Percentiles rank a stretch among this genome's conserved stretches.
Conservation (phyloP, 2,888 invertebrate genomes). For the Himalopsyche japonica region DNA sequence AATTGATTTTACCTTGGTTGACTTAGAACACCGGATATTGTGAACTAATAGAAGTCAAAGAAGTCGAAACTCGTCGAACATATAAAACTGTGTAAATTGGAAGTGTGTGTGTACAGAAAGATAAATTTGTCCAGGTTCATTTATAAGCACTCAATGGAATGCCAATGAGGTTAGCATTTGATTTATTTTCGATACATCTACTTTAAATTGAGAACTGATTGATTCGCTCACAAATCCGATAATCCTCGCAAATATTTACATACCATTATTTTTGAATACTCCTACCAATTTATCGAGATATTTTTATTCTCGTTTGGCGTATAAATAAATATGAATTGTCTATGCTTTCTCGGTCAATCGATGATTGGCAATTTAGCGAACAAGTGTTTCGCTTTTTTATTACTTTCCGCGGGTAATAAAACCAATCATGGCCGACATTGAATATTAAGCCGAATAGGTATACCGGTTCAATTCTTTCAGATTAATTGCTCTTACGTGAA, state of each 20-base stretch:
- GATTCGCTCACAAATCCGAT: too few species aligned
- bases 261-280: neutral
- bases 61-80: too few species aligned
- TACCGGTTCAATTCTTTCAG: neutral
- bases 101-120: too few species aligned
- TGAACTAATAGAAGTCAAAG: too few species aligned
- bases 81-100: too few species aligned
- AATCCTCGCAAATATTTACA: neutral
- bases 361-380: neutral
- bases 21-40: too few species aligned
- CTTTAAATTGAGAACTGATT: too few species aligned
- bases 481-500: neutral
- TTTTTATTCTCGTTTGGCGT: neutral
- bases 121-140: too few species aligned
- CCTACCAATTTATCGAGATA: neutral
- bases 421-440: neutral
- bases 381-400: neutral
- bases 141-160: too few species aligned
- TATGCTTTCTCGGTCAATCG: neutral
- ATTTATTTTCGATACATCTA: too few species aligned
- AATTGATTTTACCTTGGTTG: too few species aligned
- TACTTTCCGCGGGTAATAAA: neutral
- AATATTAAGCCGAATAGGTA: neutral
- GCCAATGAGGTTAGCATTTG: too few species aligned
- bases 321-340: neutral